These are phyloP conservation scores for Platorchestia sp. DNA, from an alignment of 1,140 invertebrate genomes.

Conservation along the genomic window DNA sequence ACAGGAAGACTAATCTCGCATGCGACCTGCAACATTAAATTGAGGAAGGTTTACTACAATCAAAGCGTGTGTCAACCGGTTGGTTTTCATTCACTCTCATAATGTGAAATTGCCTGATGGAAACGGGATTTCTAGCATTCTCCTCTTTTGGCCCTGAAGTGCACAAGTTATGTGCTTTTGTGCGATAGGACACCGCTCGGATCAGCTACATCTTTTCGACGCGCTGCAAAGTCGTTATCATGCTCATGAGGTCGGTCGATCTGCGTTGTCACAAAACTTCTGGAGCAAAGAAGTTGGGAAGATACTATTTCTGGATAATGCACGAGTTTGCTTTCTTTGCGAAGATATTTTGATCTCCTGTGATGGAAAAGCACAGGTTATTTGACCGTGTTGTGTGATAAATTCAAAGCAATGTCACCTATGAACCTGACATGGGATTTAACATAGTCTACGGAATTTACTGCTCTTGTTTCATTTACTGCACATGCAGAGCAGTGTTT, in stretches of 20 bases:
- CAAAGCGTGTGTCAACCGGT: background rate
- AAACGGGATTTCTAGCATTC: too few relatives aligned
- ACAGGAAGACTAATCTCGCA: background rate
- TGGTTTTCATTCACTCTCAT: background rate
- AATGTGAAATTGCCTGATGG: background rate
- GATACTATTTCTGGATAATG: background rate
- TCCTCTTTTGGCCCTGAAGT: background rate
- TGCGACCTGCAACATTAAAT: background rate
- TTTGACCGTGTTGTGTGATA: background rate
- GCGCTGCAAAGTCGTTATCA: too few relatives aligned
- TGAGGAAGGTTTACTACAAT: background rate
- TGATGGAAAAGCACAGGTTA: background rate
- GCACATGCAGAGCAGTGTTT: too few relatives aligned
- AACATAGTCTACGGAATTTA: background rate
- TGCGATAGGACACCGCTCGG: too few relatives aligned
- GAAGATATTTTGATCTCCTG: background rate
- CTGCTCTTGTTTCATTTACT: background rate
- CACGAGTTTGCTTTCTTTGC: background rate
- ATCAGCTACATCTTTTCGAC: too few relatives aligned
- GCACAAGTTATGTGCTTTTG: too few relatives aligned
- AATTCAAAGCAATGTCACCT: background rate
- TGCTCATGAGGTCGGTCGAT: too few relatives aligned
- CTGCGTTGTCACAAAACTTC: background rate
- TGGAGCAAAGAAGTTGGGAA: background rate
- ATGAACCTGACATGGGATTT: background rate